These are phyloP conservation scores for Montipora cactus DNA, from an alignment of 64 coral and sea anemone genomes.

Conservation along the genomic window DNA sequence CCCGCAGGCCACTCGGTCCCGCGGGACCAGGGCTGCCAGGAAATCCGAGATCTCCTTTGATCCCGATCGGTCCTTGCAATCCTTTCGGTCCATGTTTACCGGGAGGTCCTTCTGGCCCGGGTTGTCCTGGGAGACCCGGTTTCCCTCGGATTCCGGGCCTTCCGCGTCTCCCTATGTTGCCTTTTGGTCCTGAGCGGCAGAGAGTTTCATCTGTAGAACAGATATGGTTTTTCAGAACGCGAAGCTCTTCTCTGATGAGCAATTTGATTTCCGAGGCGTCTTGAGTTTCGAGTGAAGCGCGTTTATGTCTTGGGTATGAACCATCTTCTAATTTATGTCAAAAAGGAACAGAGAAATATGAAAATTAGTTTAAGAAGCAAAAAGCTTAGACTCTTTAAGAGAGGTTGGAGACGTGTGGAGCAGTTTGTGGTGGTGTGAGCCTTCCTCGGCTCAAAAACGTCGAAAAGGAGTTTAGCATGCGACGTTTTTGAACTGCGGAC, in stretches of 20 bases:
- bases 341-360: too few species aligned
- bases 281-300: background rate
- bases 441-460: too few species aligned
- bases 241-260: constrained; percentile 17
- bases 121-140: constrained; percentile 26
- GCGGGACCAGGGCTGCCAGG: constrained; percentile 43
- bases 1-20: constrained; percentile 43
- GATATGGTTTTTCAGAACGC: constrained; percentile 39
- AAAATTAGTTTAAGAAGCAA: too few species aligned
- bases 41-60: constrained; percentile 31
- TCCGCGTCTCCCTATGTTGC: constrained; percentile 46
- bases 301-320: background rate
- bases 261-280: background rate
- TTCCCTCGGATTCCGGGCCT: constrained; percentile 41
- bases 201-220: constrained; percentile 57
- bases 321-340: too few species aligned
- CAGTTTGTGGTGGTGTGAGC: too few species aligned
- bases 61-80: constrained; percentile 4
- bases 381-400: too few species aligned
- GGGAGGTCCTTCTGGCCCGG: constrained; percentile 31
- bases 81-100: constrained; percentile 61
- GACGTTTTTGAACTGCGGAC: too few species aligned
- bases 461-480: too few species aligned
- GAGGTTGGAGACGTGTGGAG: too few species aligned
- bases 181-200: constrained; percentile 68